Percentiles rank a stretch among this genome's conserved stretches.
phyloP scores from a whole-genome alignment of 2,888 invertebrate genomes.

The Cerceris ruficornis region DNA sequence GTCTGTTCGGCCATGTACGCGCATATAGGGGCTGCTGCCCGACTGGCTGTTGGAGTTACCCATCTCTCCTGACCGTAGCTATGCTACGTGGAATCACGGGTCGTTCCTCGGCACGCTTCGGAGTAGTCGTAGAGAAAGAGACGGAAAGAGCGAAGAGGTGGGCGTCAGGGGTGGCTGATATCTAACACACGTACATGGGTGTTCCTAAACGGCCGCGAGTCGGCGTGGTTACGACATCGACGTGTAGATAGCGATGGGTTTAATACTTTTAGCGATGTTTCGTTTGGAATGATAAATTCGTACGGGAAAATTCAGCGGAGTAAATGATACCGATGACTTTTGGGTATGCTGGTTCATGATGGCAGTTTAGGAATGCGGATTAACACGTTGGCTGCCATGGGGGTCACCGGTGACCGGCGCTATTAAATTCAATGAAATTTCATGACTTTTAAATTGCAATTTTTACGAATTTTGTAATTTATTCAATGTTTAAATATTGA shows the following conservation, averaged over 20 bases:
- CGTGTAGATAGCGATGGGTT: conserved; percentile 25
- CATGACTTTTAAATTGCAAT: too few species aligned
- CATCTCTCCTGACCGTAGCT: conserved; percentile 61
- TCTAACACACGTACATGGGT: conserved; percentile 57
- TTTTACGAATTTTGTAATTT: too few species aligned
- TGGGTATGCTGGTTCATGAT: too few species aligned
- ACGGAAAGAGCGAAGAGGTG: conserved; percentile 20
- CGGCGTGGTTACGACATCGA: conserved; percentile 43
- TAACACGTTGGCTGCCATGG: too few species aligned
- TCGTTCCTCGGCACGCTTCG: conserved; percentile 58
- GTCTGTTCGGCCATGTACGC: conserved; percentile 39
- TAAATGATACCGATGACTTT: too few species aligned
- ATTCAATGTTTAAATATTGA: too few species aligned
- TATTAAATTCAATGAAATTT: too few species aligned
- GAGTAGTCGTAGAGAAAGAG: conserved; percentile 30
- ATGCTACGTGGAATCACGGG: conserved; percentile 64
- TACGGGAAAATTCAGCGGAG: too few species aligned
- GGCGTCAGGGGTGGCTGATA: conserved; percentile 29
- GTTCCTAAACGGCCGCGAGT: conserved; percentile 62
- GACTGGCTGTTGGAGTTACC: conserved; percentile 63
- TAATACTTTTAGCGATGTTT: not conserved
- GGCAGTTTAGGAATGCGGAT: too few species aligned
- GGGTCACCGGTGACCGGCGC: too few species aligned
- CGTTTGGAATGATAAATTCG: not conserved
- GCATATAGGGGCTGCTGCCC: conserved; percentile 59